phyloP scores from a whole-genome alignment of 1,140 invertebrate genomes.

The Cotesia glomerata region DNA sequence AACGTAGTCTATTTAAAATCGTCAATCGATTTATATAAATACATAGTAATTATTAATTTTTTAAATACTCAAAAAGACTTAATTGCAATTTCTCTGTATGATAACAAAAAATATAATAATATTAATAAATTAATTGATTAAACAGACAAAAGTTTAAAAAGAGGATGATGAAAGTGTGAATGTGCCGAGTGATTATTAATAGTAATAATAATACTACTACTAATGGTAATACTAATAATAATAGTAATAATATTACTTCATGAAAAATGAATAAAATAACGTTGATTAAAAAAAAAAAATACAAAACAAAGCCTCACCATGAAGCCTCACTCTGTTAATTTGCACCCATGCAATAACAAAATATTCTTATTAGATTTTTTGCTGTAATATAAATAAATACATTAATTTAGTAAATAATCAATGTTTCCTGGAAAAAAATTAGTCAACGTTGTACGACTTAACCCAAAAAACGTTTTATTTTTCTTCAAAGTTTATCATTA shows the following conservation, averaged over 20 bases:
- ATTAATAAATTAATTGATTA: neutral
- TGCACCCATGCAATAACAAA: conserved; percentile 10
- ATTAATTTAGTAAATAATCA: no score
- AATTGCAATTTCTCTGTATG: neutral
- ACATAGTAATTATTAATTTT: neutral
- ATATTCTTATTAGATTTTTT: no score
- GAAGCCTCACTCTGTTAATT: neutral
- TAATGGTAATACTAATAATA: no score
- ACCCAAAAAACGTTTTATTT: no score
- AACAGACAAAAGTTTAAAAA: neutral
- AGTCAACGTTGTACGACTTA: no score
- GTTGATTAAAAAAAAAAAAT: neutral
- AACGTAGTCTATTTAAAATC: neutral
- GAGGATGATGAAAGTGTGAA: conserved; percentile 37
- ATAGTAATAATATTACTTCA: no score
- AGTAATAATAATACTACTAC: no score
- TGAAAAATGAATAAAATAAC: neutral
- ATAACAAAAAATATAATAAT: neutral
- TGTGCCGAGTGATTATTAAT: conserved; percentile 38
- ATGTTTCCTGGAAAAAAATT: no score
- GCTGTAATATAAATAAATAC: no score
- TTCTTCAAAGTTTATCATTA: no score
- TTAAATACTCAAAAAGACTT: conserved; percentile 2
- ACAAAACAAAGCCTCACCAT: conserved; percentile 1
- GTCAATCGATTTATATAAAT: neutral